Conservation (phyloP, 2,888 invertebrate genomes). For the Hylaea fasciaria region DNA sequence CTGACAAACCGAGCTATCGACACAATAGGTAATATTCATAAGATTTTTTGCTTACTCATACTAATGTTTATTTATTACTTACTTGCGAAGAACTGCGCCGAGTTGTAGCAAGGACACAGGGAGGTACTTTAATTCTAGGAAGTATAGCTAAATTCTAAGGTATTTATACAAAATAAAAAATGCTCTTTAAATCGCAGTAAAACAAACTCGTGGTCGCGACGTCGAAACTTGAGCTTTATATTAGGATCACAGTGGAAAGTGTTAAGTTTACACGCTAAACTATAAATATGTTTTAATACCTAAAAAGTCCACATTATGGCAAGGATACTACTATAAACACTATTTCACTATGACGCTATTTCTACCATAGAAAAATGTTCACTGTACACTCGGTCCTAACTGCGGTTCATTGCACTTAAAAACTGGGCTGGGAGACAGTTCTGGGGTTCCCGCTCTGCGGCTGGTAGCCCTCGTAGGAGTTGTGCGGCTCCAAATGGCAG, state of each 20-base stretch:
- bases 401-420: slow-evolving; percentile 60
- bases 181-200: slow-evolving; percentile 50
- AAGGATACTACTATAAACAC: slow-evolving; percentile 79
- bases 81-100: slow-evolving; percentile 62
- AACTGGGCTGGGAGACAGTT: slow-evolving; percentile 82
- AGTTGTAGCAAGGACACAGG: slow-evolving; percentile 76
- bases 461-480: slow-evolving; percentile 79
- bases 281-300: slow-evolving; percentile 67
- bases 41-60: too few species aligned
- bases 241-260: slow-evolving; percentile 85
- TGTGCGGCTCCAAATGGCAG: slow-evolving; percentile 92
- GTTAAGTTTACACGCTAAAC: slow-evolving; percentile 75
- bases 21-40: too few species aligned
- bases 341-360: slow-evolving; percentile 66
- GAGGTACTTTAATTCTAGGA: slow-evolving; percentile 54
- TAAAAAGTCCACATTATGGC: slow-evolving; percentile 81
- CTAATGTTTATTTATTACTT: too few species aligned
- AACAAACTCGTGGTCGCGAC: slow-evolving; percentile 67
- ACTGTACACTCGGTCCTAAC: slow-evolving; percentile 66
- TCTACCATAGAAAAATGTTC: slow-evolving; percentile 80
- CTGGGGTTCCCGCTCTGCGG: slow-evolving; percentile 76
- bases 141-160: slow-evolving; percentile 53
- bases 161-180: slow-evolving; percentile 44
- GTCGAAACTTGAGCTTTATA: slow-evolving; percentile 80
- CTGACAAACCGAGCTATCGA: too few species aligned